phyloP scores from a whole-genome alignment of 2,888 invertebrate species.

The Agrypnus murinus region DNA sequence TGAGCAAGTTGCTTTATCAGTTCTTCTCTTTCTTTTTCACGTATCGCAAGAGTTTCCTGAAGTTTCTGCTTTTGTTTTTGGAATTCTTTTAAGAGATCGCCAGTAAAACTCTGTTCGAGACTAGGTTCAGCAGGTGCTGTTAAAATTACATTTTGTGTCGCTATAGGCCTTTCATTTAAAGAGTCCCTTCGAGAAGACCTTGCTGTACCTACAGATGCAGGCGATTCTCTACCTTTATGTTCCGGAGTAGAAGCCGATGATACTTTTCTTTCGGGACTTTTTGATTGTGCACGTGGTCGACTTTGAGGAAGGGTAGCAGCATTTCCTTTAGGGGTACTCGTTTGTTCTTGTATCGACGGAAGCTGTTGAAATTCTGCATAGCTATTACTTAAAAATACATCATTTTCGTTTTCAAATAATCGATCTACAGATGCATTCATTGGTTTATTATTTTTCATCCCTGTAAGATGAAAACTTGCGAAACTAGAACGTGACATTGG shows the following conservation, averaged over 20 bases:
- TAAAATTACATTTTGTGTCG: conserved; percentile 60
- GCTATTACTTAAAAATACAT: conserved; percentile 83
- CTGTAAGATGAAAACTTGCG: conserved; percentile 90
- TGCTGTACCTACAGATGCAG: conserved; percentile 79
- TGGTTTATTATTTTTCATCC: conserved; percentile 82
- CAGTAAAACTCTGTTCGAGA: conserved; percentile 73
- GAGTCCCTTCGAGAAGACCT: conserved; percentile 81
- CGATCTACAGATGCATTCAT: conserved; percentile 95
- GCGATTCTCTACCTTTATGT: conserved; percentile 80
- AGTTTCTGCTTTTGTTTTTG: conserved; percentile 84
- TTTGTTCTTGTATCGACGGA: conserved; percentile 76
- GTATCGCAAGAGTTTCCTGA: conserved; percentile 74
- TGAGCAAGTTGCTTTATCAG: conserved; percentile 71
- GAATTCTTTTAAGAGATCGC: conserved; percentile 86
- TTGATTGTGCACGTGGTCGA: conserved; percentile 70
- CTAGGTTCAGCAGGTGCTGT: conserved; percentile 53
- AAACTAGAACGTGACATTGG: conserved; percentile 87
- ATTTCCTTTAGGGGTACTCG: conserved; percentile 67
- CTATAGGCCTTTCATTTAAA: conserved; percentile 73
- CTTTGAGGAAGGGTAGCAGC: conserved; percentile 64
- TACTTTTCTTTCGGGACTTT: conserved; percentile 73
- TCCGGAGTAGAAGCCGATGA: conserved; percentile 81
- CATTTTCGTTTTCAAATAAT: conserved; percentile 86
- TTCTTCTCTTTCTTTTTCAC: conserved; percentile 75
- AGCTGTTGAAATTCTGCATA: conserved; percentile 79